Base-by-base conservation (phyloP, 2,888 invertebrate genomes). In the Machimus rusticus region DNA sequence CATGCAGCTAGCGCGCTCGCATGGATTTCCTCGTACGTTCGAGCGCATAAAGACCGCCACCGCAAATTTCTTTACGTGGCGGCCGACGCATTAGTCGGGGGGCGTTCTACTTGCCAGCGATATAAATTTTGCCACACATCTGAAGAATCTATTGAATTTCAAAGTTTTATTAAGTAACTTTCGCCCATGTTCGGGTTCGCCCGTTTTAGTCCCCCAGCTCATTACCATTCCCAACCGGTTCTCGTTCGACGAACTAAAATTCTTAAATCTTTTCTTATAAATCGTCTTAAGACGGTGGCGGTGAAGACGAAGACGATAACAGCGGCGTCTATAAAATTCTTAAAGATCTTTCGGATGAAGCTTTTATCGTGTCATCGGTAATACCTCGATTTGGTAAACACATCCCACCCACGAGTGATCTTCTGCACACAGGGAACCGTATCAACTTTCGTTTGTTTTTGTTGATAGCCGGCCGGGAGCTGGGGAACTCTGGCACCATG, bases 401-500 rank as follows among this genome's bases (percentile, higher is more conserved):
- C 0, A 78, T 9, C 19, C 66, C 43, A 43, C 78, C 78, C 78
- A 78, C 43, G 78, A 43, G 14, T 23, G 66, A 9, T 43, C 23
- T n/a, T 66, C 66, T 43, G 9, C 43, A 43, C 23, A 43, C 78
- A 78, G 9, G 78, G 78, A 66, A 78, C 39, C 34, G 37, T 78
- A 78, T 78, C 78, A 78, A 78, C 78, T 78, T 78, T 78, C 78
- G 78, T 78, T 78, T 78, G 78, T 78, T 78, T 39, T 78, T 23
- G 19, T 8, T 9, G n/a, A 9, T 78, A 78, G 78, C 39, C 23
- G 43, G 76, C 37, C 37, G 43, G 23, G 14, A 43, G 37, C 28
- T 39, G 37, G 19, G 37, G 19, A 78, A n/a, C 12, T 39, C 66
- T 23, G 51, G 51, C 16, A 51, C 66, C 19, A 19, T 23, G 39